Conservation (phyloP, 1,140 invertebrate genomes). For the Nebria ingens region DNA sequence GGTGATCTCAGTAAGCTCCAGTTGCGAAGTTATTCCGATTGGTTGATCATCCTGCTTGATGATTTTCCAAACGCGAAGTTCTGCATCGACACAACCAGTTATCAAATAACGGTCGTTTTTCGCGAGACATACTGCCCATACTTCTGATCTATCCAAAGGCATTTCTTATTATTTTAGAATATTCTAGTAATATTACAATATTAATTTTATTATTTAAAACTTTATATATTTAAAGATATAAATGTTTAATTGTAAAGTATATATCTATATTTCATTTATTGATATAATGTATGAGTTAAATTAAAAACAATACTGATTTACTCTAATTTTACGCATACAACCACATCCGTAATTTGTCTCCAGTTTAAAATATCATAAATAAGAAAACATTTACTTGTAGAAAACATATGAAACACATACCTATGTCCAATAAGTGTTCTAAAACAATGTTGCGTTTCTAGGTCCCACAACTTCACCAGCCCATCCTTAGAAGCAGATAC, state of each 20-base stretch:
- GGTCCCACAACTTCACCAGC: constrained; percentile 95
- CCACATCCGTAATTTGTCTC: no score
- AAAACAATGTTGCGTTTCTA: constrained; percentile 91
- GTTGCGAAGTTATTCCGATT: background rate
- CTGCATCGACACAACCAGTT: constrained; percentile 74
- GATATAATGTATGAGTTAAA: no score
- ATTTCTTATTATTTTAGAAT: no score
- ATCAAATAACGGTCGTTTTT: constrained; percentile 73
- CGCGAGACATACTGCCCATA: constrained; percentile 75
- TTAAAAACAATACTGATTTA: background rate
- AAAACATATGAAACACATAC: no score
- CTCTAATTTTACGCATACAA: constrained; percentile 9
- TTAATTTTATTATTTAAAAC: background rate
- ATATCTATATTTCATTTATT: no score
- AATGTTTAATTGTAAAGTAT: no score
- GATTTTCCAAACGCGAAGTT: constrained; percentile 75
- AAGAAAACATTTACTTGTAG: no score
- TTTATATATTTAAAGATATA: no score
- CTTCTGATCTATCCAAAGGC: constrained; percentile 45
- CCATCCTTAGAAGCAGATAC: constrained; percentile 90
- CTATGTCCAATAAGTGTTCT: constrained; percentile 79
- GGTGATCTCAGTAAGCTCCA: background rate
- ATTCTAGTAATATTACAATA: background rate
- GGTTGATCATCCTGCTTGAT: constrained; percentile 32
- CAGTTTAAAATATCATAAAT: no score